phyloP scores from a whole-genome alignment of 1,140 invertebrate species.

The Teleogryllus occipitalis region DNA sequence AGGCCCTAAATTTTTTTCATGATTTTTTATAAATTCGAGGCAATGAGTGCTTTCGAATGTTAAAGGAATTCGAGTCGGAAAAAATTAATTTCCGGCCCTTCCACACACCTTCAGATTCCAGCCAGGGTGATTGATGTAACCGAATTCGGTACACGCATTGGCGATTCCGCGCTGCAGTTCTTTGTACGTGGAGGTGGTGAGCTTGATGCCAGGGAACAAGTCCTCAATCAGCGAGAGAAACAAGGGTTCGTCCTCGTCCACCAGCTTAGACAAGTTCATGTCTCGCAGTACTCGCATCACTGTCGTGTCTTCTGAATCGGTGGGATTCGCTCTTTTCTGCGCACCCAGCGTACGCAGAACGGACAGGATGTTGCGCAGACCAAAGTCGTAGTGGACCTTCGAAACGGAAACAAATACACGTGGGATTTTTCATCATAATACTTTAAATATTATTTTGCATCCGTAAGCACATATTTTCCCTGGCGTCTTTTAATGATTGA shows the following conservation, averaged over 20 bases:
- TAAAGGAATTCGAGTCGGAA: too few relatives aligned
- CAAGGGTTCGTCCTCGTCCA: constrained; percentile 88
- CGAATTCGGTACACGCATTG: constrained; percentile 50
- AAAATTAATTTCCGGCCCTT: constrained; percentile 45
- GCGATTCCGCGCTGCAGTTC: constrained; percentile 65
- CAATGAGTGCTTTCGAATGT: too few relatives aligned
- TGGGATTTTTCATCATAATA: too few relatives aligned
- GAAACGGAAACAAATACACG: constrained; percentile 24
- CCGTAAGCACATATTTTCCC: too few relatives aligned
- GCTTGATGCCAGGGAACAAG: constrained; percentile 81
- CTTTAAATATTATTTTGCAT: too few relatives aligned
- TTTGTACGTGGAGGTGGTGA: constrained; percentile 63
- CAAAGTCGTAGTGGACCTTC: constrained; percentile 89
- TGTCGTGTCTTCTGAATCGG: constrained; percentile 79
- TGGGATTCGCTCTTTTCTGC: constrained; percentile 72
- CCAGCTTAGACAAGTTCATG: constrained; percentile 87
- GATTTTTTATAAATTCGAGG: too few relatives aligned
- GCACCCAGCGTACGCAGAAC: constrained; percentile 81
- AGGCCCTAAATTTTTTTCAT: too few relatives aligned
- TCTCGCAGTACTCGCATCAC: constrained; percentile 88
- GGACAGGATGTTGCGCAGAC: constrained; percentile 83
- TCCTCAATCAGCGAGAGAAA: constrained; percentile 89
- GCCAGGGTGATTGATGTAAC: constrained; percentile 71
- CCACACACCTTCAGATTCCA: constrained; percentile 70
- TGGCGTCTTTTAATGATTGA: too few relatives aligned